Evolutionary conservation across 2,113 vertebrate species (phyloP).

Genomic region (Dinomys branickii): DNA sequence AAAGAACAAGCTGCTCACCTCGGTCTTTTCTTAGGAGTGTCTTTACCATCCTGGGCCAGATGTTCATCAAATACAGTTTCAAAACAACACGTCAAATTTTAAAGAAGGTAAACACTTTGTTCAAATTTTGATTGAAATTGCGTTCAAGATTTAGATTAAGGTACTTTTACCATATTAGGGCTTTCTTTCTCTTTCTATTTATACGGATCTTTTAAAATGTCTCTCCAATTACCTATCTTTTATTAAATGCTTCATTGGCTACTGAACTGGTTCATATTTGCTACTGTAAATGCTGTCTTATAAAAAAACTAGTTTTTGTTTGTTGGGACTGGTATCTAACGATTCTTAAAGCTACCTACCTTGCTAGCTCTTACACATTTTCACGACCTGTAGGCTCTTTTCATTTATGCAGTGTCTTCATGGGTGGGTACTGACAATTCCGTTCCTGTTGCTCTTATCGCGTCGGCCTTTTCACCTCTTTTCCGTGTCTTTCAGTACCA

Average conservation of each 20-base stretch:
- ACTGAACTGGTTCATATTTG: not conserved
- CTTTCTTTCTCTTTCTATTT: conserved; percentile 12
- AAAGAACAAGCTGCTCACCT: not conserved
- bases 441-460: not conserved
- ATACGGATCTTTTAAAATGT: not conserved
- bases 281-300: not conserved
- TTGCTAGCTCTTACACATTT: not conserved
- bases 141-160: not conserved
- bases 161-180: not conserved
- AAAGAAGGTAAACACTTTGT: not conserved
- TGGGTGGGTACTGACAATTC: not conserved
- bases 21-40: not conserved
- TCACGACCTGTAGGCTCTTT: not conserved
- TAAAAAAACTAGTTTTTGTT: not conserved
- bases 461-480: not conserved
- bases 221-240: not conserved
- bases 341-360: not conserved
- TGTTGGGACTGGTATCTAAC: not conserved
- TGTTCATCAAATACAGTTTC: not conserved
- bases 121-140: conserved; percentile 18
- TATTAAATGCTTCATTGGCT: not conserved
- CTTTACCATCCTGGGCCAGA: not conserved
- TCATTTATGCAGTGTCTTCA: not conserved
- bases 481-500: not conserved
- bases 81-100: not conserved